phyloP scores from a whole-genome alignment of 37 sponge, comb jelly and placozoan genomes.

The Geodia barretti region DNA sequence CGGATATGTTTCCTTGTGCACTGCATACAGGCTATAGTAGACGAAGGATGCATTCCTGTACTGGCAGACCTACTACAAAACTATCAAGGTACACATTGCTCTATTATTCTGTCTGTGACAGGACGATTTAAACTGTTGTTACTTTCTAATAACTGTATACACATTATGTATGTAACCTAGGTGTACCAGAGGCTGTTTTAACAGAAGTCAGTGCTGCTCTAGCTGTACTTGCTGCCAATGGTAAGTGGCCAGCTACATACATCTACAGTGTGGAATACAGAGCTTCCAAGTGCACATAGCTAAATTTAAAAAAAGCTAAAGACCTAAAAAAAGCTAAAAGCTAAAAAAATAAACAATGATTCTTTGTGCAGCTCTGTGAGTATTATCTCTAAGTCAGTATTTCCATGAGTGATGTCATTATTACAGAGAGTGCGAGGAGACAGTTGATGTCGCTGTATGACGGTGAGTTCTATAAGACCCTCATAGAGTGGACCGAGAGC shows the following conservation, averaged over 20 bases:
- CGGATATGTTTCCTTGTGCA: too few species aligned
- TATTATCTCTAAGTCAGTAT: neutral
- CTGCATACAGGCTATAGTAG: slow-evolving; percentile 45
- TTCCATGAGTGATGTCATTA: too few species aligned
- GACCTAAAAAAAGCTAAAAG: too few species aligned
- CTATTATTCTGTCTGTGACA: too few species aligned
- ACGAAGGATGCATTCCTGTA: slow-evolving; percentile 55
- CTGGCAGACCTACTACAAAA: slow-evolving; percentile 45
- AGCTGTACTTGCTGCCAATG: slow-evolving; percentile 61
- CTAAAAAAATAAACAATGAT: too few species aligned
- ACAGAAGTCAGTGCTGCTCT: slow-evolving; percentile 68
- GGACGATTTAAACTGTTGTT: too few species aligned
- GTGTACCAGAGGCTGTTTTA: slow-evolving; percentile 42
- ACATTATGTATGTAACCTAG: too few species aligned
- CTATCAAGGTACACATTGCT: too few species aligned
- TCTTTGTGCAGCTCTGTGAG: neutral
- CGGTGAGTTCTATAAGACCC: slow-evolving; percentile 50
- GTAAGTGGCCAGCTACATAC: slow-evolving; percentile 54
- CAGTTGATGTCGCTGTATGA: slow-evolving; percentile 46
- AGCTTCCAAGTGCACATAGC: neutral
- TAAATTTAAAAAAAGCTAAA: too few species aligned
- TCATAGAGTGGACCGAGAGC: slow-evolving; percentile 27
- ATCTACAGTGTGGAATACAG: too few species aligned
- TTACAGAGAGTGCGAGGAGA: slow-evolving; percentile 19
- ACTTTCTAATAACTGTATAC: too few species aligned